Base-by-base conservation (phyloP, 2,888 invertebrate genomes). In the Pasiphila rectangulata region DNA sequence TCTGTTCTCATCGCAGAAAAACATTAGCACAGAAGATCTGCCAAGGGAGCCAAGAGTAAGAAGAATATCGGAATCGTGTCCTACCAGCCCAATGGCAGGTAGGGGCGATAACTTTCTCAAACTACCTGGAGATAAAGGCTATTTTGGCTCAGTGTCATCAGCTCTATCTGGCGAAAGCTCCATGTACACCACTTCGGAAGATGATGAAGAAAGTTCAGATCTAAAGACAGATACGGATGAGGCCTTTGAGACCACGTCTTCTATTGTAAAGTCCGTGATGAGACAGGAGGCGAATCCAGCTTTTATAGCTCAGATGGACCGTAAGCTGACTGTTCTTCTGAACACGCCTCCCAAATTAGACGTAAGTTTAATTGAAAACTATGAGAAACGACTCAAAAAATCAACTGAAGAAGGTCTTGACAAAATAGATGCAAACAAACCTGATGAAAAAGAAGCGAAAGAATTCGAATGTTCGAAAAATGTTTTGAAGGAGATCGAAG, bases 251-350 rank as follows among this genome's bases (percentile, higher is more conserved):
- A 91, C 92, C 5, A 89, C 91, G 1, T 90, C 90, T 61, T 89
- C 90, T 36, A 84, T 92, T 13, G 90, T 92, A 2, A 87, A 90
- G 59, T 88, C 90, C 20, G 90, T 92, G 12, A 58, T 89, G 24
- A 84, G 74, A 44, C 75, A 83, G 15, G 75, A 77, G 42, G 57
- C 74, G 0, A 63, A 83, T 63, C 75, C 75, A 3, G 62, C 56
- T 23, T 64, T 80, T 6, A 69, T 82, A 40, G 73, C 75, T 4
- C 74, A 79, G 55, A 79, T 83, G 74, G 83, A 83, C 27, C 79
- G 61, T 45, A 87, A 87, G 59, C 62, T 83, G 24, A 70, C 69
- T 21, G 59, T 56, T 16, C 61, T 79, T 2, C 71, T 76, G 55
- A 56, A 50, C 30, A 44, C 41, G 7, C 63, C 59, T 16, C 57